These are phyloP conservation scores for Protobothrops mucrosquamatus DNA, from an alignment of 2,113 vertebrate species.

Conservation along the genomic window DNA sequence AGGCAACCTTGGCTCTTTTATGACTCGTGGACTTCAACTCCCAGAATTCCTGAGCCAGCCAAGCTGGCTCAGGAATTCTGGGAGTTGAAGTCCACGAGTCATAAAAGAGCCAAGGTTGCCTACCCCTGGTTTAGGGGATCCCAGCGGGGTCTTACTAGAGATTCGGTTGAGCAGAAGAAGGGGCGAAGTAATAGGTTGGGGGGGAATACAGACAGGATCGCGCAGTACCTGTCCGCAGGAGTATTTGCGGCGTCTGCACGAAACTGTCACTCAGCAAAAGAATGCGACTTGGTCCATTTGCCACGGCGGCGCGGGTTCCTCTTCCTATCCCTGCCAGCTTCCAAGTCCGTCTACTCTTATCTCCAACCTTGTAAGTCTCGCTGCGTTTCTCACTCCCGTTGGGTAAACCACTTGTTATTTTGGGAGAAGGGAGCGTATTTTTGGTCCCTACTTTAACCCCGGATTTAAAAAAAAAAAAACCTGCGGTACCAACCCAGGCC, in stretches of 20 bases:
- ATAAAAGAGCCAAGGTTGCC: no score
- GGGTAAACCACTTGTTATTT: neutral
- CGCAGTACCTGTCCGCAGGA: neutral
- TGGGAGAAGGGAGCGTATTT: neutral
- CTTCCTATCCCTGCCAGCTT: neutral
- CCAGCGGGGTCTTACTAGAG: neutral
- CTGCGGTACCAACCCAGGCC: neutral
- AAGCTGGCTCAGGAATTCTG: no score
- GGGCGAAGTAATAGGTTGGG: neutral
- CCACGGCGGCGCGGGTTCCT: neutral
- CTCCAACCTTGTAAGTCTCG: neutral
- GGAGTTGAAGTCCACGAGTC: no score
- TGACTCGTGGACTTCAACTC: no score
- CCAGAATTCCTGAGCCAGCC: no score
- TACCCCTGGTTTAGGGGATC: no score
- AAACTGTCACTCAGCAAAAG: neutral
- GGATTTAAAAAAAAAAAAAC: neutral
- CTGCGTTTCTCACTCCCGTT: neutral
- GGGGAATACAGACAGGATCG: neutral
- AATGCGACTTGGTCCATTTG: neutral
- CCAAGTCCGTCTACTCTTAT: neutral
- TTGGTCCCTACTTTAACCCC: neutral
- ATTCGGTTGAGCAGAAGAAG: neutral
- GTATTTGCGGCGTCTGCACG: neutral
- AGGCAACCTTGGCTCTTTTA: no score